A percentile compares a stretch with the other conserved stretches of the same genome.
Conservation (phyloP, 2,888 invertebrate genomes). For the Drosophila leonis region DNA sequence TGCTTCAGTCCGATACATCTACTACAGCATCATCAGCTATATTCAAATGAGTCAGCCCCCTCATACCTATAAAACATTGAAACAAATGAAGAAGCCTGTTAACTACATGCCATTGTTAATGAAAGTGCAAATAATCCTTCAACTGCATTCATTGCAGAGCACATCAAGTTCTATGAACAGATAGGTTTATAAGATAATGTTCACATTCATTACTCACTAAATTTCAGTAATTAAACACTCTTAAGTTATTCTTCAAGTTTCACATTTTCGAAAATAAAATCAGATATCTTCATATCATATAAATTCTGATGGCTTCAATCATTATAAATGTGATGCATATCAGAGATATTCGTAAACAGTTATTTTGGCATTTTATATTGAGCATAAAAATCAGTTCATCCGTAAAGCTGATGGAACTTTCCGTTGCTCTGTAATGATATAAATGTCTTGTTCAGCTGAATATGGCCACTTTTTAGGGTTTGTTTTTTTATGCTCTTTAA, state of each 20-base stretch:
- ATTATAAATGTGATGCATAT: not conserved
- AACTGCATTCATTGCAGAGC: not conserved
- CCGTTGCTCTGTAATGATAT: slow-evolving; percentile 27
- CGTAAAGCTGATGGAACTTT: slow-evolving; percentile 39
- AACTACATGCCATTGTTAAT: not conserved
- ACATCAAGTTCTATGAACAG: not conserved
- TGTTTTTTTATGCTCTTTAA: slow-evolving; percentile 64
- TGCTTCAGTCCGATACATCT: not conserved
- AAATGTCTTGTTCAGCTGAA: slow-evolving; percentile 24
- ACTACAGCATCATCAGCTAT: too few species aligned
- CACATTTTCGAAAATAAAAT: not conserved
- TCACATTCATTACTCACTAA: not conserved
- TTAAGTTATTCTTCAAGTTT: not conserved
- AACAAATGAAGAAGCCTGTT: not conserved
- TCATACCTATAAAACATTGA: not conserved
- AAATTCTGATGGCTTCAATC: not conserved
- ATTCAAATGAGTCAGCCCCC: too few species aligned
- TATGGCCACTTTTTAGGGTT: slow-evolving; percentile 33
- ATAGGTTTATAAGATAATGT: not conserved
- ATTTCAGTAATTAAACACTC: not conserved
- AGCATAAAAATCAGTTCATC: slow-evolving; percentile 40
- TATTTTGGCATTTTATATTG: slow-evolving; percentile 39
- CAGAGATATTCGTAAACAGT: slow-evolving; percentile 25
- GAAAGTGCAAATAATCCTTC: not conserved
- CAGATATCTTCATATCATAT: not conserved